These are phyloP conservation scores for Laticauda colubrina DNA, from an alignment of 2,113 vertebrate genomes.

Conservation along the genomic window DNA sequence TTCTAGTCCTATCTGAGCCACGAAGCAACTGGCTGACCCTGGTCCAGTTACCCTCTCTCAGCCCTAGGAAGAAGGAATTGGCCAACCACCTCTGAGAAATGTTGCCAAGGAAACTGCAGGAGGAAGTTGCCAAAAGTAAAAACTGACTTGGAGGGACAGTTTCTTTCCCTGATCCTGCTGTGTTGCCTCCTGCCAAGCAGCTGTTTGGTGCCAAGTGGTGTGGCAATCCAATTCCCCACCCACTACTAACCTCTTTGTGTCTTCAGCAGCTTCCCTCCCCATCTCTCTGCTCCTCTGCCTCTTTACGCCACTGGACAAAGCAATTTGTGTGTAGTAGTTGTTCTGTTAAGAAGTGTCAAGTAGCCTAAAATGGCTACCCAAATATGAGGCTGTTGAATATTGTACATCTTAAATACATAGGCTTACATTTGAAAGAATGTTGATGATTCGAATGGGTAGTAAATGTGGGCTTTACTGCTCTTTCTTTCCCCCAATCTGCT, in stretches of 20 bases:
- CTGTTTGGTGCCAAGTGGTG: not conserved
- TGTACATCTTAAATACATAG: not conserved
- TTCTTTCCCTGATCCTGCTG: not conserved
- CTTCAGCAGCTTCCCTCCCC: not conserved
- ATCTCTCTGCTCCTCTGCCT: not conserved
- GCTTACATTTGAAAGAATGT: not conserved
- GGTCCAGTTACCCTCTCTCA: not conserved
- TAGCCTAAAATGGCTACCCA: not conserved
- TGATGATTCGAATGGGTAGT: not conserved
- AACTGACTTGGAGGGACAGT: not conserved
- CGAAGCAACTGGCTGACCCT: not conserved
- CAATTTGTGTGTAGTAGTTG: not conserved
- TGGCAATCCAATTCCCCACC: not conserved
- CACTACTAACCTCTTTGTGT: not conserved
- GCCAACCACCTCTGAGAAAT: not conserved
- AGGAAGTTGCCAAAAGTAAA: not conserved
- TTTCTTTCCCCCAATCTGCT: not conserved
- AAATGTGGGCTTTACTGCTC: not conserved
- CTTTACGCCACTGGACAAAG: not conserved
- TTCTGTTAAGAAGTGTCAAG: not conserved
- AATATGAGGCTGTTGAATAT: not conserved
- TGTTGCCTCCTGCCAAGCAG: not conserved
- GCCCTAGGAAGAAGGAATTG: not conserved
- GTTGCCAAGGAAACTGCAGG: not conserved
- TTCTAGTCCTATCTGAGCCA: not conserved